Evolutionary conservation across 1,140 invertebrate species (phyloP), one percentile per base, ranked within the genome.

Genomic region (Mamestra configurata): DNA sequence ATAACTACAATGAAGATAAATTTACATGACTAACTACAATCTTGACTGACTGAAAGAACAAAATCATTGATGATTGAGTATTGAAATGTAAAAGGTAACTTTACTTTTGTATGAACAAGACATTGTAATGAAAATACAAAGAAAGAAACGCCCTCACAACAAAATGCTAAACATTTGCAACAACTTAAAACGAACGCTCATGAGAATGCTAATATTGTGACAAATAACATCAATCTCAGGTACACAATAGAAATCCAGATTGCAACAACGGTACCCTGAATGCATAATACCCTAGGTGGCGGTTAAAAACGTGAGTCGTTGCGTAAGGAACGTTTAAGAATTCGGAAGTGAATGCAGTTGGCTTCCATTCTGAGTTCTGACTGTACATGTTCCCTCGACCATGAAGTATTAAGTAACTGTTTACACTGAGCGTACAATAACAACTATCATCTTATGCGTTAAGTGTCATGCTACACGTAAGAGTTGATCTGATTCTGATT

Each of bases 331-430:
- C 18, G 61, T 46, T 61, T 49, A 53, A 85, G 80, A 87, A 82
- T 89, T 91, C 89, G 89, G 89, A 92, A 91, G 91, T 90, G 87
- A 90, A 87, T 80, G 88, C 86, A 77, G 78, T 84, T 84, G 68
- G 80, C 79, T 87, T 81, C 78, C 79, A 86, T 84, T 79, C 66
- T 77, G 77, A 77, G 84, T 83, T 78, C 59, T 71, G 77, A 77
- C 53, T 64, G 83, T 82, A 88, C 85, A 86, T 90, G 84, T 27
- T 64, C 84, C 77, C 46, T 85, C 84, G 83, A 88, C 82, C 87
- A 85, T 90, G 83, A 79, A 80, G 49, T 85, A 82, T 86, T 88
- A 82, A 85, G 83, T 83, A 85, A 85, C 80, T 27, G 70, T 78
- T 79, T 82, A 79, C 79, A 80, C 61, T 68, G 51, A 72, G 27